Conservation (phyloP, 2,797 vertebrate species). For the Coendou prehensilis region DNA sequence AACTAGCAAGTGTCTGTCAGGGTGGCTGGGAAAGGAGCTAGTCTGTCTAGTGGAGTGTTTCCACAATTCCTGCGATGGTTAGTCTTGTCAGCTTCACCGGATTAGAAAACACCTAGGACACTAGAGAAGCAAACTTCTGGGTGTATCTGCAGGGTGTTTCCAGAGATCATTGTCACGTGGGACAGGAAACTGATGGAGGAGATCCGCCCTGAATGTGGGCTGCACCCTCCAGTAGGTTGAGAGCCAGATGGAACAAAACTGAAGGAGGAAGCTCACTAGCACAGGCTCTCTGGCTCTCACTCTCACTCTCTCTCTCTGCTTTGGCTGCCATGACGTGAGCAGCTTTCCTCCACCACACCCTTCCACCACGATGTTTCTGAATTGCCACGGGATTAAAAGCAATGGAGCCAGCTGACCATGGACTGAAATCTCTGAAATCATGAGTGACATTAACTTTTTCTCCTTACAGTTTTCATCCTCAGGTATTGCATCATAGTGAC, state of each 20-base stretch:
- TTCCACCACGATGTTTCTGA: background rate
- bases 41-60: background rate
- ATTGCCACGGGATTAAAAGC: background rate
- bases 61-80: background rate
- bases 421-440: background rate
- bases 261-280: background rate
- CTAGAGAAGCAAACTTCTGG: background rate
- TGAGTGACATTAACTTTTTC: background rate
- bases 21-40: background rate
- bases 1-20: too few species aligned
- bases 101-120: background rate
- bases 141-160: background rate
- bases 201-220: background rate
- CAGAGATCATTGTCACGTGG: background rate
- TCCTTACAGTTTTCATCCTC: background rate
- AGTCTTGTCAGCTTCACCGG: background rate
- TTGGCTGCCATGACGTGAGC: background rate
- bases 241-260: background rate
- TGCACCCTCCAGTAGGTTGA: background rate
- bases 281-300: background rate
- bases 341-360: background rate
- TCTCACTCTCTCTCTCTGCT: too few species aligned
- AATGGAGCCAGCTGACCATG: background rate
- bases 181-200: background rate
- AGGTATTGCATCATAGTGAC: background rate